A percentile compares a stretch with the other conserved stretches of the same genome.
Conservation (phyloP, 2,888 invertebrate species). For the Philhelius pedissequus region DNA sequence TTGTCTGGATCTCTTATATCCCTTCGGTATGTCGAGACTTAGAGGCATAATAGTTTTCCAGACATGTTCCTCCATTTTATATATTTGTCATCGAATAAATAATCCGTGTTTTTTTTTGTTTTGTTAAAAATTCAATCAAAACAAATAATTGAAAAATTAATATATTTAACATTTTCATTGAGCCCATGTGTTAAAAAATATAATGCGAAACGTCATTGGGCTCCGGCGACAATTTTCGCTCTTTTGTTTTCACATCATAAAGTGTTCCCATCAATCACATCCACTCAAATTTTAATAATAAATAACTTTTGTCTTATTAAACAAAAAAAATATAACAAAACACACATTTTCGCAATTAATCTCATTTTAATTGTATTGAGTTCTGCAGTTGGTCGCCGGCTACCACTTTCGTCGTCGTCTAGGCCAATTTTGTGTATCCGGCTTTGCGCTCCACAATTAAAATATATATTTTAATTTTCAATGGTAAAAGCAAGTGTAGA, state of each 20-base stretch:
- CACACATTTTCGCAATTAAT: slow-evolving; percentile 3
- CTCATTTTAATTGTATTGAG: slow-evolving; percentile 15
- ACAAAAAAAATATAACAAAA: neutral
- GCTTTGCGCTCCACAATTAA: neutral
- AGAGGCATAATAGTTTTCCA: neutral
- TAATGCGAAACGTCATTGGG: neutral
- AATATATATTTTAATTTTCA: neutral
- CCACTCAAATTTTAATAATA: neutral
- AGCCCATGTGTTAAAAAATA: no score
- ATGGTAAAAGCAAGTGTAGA: neutral
- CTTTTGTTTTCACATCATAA: neutral
- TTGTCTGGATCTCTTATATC: neutral
- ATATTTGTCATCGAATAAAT: neutral
- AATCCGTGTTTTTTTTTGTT: neutral
- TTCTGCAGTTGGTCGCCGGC: neutral
- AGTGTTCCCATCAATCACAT: neutral
- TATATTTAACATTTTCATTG: neutral
- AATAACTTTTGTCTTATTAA: neutral
- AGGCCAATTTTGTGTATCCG: neutral
- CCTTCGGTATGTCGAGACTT: neutral
- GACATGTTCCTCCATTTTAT: neutral
- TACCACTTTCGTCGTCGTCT: no score
- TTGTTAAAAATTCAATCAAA: neutral
- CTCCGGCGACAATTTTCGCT: neutral
- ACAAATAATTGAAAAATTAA: neutral